These are phyloP conservation scores for Argyrosomus regius DNA, from an alignment of 2,797 vertebrate genomes.

Conservation along the genomic window DNA sequence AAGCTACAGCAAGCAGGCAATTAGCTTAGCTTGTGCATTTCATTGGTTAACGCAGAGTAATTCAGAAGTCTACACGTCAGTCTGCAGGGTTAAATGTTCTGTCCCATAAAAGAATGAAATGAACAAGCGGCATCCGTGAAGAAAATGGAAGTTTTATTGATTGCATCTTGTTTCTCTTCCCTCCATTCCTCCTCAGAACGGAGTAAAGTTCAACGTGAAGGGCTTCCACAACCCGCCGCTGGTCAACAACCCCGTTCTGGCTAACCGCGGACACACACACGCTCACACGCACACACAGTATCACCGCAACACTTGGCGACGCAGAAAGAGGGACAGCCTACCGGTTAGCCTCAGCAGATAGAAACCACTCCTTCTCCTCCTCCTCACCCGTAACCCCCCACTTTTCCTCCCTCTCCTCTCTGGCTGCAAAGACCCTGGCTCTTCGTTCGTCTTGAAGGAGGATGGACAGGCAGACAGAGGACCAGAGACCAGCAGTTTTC, in stretches of 20 bases:
- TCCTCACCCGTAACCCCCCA: no score
- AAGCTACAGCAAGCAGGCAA: no score
- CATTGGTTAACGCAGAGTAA: neutral
- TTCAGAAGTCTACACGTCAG: neutral
- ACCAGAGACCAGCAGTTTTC: conserved; percentile 86
- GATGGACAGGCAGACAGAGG: conserved; percentile 66
- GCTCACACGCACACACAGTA: conserved; percentile 90
- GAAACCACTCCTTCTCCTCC: conserved; percentile 54
- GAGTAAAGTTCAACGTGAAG: conserved; percentile 93
- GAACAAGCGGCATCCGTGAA: neutral
- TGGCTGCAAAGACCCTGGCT: conserved; percentile 55
- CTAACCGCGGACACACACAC: conserved; percentile 81
- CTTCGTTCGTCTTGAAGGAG: conserved; percentile 51
- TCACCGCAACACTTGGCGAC: conserved; percentile 93
- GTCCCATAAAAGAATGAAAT: neutral
- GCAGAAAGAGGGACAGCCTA: conserved; percentile 95
- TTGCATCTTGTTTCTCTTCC: neutral
- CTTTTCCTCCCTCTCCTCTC: conserved; percentile 41
- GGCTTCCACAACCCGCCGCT: conserved; percentile 89
- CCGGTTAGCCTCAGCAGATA: conserved; percentile 97
- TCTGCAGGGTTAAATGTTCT: neutral
- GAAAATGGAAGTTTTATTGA: neutral
- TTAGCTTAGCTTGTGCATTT: neutral
- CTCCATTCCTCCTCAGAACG: conserved; percentile 78
- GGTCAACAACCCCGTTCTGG: conserved; percentile 85